Conservation (phyloP, 2,797 vertebrate species). For the Remorina albescens region DNA sequence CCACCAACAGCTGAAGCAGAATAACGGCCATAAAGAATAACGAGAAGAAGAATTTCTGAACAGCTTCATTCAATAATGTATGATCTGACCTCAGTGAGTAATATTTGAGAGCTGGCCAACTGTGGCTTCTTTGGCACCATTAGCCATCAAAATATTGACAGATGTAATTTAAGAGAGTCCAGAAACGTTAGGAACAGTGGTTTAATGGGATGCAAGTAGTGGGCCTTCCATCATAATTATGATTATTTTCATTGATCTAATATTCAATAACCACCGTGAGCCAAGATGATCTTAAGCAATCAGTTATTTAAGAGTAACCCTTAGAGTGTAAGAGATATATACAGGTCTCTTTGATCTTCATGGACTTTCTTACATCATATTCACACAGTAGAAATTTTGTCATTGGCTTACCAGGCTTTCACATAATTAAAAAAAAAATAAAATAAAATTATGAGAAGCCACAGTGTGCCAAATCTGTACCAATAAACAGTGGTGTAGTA, state of each 20-base stretch:
- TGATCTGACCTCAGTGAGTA: background rate
- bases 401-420: background rate
- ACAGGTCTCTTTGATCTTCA: background rate
- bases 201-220: background rate
- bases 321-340: slow-evolving; percentile 5
- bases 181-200: slow-evolving; percentile 2
- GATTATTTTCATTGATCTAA: slow-evolving; percentile 6
- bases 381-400: background rate
- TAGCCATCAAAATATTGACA: slow-evolving; percentile 12
- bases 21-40: background rate
- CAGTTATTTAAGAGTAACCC: slow-evolving; percentile 12
- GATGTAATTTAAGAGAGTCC: background rate
- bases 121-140: background rate
- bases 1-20: background rate
- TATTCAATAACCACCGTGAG: slow-evolving; percentile 23
- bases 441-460: background rate
- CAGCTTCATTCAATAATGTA: slow-evolving; percentile 5
- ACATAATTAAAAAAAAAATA: no score
- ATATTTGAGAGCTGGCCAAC: background rate
- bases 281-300: background rate
- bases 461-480: slow-evolving; percentile 4
- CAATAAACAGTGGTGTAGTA: background rate
- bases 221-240: slow-evolving; percentile 10
- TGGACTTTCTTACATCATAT: background rate
- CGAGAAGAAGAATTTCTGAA: no score